Base-by-base conservation (phyloP, 2,113 vertebrate species). In the Centropus bengalensis region DNA sequence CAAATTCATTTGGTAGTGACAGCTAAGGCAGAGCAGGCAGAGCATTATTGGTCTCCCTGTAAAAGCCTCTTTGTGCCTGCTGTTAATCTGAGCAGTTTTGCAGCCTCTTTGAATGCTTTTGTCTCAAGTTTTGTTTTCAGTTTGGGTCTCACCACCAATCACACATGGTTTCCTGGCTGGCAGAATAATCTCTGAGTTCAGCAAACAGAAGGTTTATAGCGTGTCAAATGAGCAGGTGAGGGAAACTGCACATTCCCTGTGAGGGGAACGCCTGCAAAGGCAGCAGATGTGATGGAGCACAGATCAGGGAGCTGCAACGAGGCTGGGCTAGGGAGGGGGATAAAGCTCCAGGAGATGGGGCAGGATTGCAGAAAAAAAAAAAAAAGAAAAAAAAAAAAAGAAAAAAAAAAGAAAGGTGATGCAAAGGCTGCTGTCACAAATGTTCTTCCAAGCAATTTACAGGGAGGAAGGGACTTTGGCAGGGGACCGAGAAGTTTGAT, bases 141-240 rank as follows among this genome's bases (percentile, higher is more conserved):
- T 93, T 71, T 85, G 90, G 33, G 93, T 89, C 67, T 92, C 5
- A 1, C 70, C 91, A 92, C 58, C 51, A 9, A 28, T 59, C 71
- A 88, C 66, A 86, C 93, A 82, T 14, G 60, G 79, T 90, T 95
- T 95, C 76, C 89, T 94, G 85, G 75, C 88, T 91, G 88, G 64
- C 86, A 88, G 80, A 90, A 32, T 27, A 75, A 86, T 83, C 71
- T 88, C 85, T 66, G 5, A 88, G 17, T 7, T 89, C 67, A 88
- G 68, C 68, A 86, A 86, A 51, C 68, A 80, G 82, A 62, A 73
- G 59, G 45, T 0, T 95, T 47, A 12, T 0, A 77, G 87, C 1
- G 0, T 32, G 63, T 87, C 66, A 89, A 30, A 6, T 0, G 33
- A 82, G 82, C 84, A 96, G 94, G 89, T 90, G 93, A 89, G 76